Evolutionary conservation across 2,888 invertebrate species (phyloP), one percentile per base, ranked within the genome.

Genomic region (Megastigmus dorsalis): DNA sequence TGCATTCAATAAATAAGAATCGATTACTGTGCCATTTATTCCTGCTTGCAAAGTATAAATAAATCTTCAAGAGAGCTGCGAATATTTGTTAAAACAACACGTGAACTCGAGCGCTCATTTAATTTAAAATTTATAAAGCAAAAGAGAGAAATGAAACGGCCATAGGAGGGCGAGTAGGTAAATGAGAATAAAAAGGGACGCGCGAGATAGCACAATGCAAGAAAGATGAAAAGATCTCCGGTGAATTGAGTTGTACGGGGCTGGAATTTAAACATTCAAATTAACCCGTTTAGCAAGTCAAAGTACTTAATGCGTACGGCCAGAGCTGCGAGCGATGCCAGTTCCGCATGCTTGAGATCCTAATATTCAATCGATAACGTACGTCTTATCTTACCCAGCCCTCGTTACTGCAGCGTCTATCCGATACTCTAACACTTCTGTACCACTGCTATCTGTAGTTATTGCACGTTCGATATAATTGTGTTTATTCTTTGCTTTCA

Each of bases 191-290:
- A 68, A 55, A 67, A 57, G 33, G n/a, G n/a, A 13, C 0, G 36
- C 23, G 26, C 48, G 50, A 59, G 57, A 41, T 13, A 57, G 50
- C 80, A 77, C 80, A 70, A 72, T 68, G 30, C 41, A 41, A 20
- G 48, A 30, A 63, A 55, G 26, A 63, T 62, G 68, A 60, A 63
- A 77, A 82, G 81, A 79, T 82, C 83, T 81, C 82, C 78, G 13
- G 82, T 83, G 85, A 85, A 85, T 86, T 84, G 84, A 86, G 86
- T 85, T 84, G 84, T 82, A 82, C 83, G 80, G 77, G 75, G 76
- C 75, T 76, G 79, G 85, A 86, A 86, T 86, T 86, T 85, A 84
- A 86, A 85, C 84, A 86, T 86, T 86, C 83, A 85, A 86, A 85
- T 86, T 85, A 86, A 85, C 85, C 83, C 81, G 79, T 83, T 86